Evolutionary conservation across 2,888 invertebrate species (phyloP), one percentile per base, ranked within the genome.

Genomic region (Anaspis maculata): DNA sequence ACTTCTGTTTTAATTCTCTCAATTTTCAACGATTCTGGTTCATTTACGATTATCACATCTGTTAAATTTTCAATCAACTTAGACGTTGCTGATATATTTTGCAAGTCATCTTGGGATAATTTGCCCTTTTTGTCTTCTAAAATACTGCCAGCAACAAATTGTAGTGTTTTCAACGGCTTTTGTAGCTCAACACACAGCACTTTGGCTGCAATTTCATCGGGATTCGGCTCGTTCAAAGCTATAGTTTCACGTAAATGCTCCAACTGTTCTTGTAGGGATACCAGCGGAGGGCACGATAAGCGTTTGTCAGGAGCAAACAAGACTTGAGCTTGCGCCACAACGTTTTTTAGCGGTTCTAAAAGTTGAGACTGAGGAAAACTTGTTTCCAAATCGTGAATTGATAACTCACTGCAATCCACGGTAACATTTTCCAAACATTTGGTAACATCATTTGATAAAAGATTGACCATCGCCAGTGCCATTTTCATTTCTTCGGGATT

Each of bases 161-260:
- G 60, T 4, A 66, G 37, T 0, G 62, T 54, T 3, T 59, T 59
- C 3, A 64, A 35, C 10, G 65, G 63, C 37, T 61, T 47, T 15
- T 58, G 61, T 23, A 65, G 24, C 44, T 63, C 61, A 9, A 42
- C n/a, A n/a, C n/a, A n/a, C n/a, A n/a, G n/a, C n/a, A n/a, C n/a
- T n/a, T n/a, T n/a, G n/a, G n/a, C n/a, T n/a, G n/a, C n/a, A n/a
- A n/a, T n/a, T n/a, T n/a, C n/a, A n/a, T n/a, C n/a, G n/a, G n/a
- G n/a, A n/a, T n/a, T n/a, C n/a, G n/a, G n/a, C n/a, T n/a, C n/a
- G n/a, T n/a, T n/a, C n/a, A n/a, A n/a, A n/a, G n/a, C n/a, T n/a
- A n/a, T n/a, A n/a, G n/a, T n/a, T n/a, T n/a, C n/a, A n/a, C n/a
- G n/a, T n/a, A n/a, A n/a, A n/a, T n/a, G n/a, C n/a, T n/a, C n/a